These are phyloP conservation scores for Lepus timidus DNA, from an alignment of 2,113 vertebrate genomes.

Conservation along the genomic window DNA sequence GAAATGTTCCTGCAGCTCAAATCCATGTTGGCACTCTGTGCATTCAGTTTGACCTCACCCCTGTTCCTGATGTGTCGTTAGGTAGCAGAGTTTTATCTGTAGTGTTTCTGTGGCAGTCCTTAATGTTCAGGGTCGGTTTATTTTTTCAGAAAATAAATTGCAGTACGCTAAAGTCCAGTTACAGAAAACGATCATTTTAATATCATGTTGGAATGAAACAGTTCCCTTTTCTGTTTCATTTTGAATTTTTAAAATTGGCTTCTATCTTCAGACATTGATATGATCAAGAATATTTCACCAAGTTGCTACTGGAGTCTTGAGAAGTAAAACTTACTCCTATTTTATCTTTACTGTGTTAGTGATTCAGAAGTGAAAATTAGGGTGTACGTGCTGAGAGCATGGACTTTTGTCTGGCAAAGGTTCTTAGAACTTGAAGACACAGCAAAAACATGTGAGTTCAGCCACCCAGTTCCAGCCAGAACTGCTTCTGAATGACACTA, in stretches of 20 bases:
- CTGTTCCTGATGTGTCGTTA: background rate
- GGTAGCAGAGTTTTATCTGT: background rate
- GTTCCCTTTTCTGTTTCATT: slow-evolving; percentile 5
- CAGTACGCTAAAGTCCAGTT: background rate
- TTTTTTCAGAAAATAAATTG: background rate
- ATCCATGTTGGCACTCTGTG: background rate
- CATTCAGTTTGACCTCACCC: background rate
- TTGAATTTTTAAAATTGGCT: slow-evolving; percentile 3
- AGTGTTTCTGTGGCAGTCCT: background rate
- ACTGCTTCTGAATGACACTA: background rate
- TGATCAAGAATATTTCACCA: slow-evolving; percentile 25
- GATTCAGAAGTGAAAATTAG: background rate
- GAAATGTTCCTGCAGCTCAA: background rate
- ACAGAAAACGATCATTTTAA: background rate
- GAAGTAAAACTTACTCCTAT: background rate
- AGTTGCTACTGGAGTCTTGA: background rate
- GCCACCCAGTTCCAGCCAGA: background rate
- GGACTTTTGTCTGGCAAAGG: background rate
- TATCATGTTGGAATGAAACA: slow-evolving; percentile 7
- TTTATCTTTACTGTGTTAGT: background rate
- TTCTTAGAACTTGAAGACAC: slow-evolving; percentile 19
- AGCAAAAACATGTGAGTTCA: background rate
- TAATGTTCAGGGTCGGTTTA: slow-evolving; percentile 15
- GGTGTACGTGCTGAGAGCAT: background rate
- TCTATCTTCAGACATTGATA: background rate